phyloP scores from a whole-genome alignment of 2,113 vertebrate species.

The Cygnus atratus region DNA sequence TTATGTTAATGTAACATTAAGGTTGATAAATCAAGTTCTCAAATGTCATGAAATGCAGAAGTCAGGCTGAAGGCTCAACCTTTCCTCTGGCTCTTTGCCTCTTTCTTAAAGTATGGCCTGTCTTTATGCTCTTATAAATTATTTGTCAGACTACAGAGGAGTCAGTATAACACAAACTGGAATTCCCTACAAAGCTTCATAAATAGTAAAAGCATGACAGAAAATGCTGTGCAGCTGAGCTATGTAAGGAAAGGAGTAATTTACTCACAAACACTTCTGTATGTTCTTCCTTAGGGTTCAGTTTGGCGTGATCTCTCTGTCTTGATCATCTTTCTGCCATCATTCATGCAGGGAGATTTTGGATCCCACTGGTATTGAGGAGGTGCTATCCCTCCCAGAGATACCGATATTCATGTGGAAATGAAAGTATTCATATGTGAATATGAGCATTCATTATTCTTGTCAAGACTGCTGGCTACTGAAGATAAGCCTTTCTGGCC shows the following conservation, averaged over 20 bases:
- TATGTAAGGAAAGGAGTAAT: background rate
- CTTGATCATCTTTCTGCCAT: background rate
- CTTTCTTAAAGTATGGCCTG: background rate
- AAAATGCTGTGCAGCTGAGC: background rate
- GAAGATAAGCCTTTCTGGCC: background rate
- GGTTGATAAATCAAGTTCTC: slow-evolving; percentile 29
- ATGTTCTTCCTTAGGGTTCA: background rate
- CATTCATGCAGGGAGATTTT: background rate
- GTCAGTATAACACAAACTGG: background rate
- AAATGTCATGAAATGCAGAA: background rate
- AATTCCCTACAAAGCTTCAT: slow-evolving; percentile 7
- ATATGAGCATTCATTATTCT: background rate
- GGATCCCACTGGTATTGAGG: background rate
- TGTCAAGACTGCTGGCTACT: background rate
- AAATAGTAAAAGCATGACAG: background rate
- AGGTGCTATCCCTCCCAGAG: background rate
- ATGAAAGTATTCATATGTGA: background rate
- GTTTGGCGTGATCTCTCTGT: background rate
- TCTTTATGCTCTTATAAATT: background rate
- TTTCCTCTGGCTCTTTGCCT: background rate
- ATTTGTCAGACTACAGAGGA: background rate
- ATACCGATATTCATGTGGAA: background rate
- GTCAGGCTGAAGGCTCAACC: background rate
- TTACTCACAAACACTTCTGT: background rate
- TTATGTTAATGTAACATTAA: slow-evolving; percentile 35